Percentiles rank a stretch among this genome's conserved stretches.
These are phyloP conservation scores for Chromobotia macracanthus DNA, from an alignment of 2,797 vertebrate species.

Conservation along the genomic window DNA sequence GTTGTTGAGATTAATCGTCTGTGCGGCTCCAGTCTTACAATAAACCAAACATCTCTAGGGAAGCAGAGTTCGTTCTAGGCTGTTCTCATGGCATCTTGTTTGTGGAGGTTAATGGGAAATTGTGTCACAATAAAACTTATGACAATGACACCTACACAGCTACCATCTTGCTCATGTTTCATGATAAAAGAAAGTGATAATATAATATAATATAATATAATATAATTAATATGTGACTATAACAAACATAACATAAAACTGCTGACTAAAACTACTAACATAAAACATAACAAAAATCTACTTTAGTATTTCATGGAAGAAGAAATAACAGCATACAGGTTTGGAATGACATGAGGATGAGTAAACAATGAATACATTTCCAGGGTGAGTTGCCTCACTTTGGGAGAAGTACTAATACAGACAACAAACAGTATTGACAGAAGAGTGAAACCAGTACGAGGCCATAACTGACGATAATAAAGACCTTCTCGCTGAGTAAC, in stretches of 20 bases:
- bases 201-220: neutral
- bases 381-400: neutral
- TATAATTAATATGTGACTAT: no score
- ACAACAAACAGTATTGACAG: neutral
- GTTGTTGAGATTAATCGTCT: slow-evolving; percentile 20
- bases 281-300: neutral
- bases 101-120: neutral
- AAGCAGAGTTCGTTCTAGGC: slow-evolving; percentile 1
- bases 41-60: slow-evolving; percentile 12
- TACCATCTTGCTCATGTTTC: neutral
- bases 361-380: neutral
- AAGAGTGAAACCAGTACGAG: neutral
- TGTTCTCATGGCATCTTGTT: slow-evolving; percentile 7
- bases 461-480: slow-evolving; percentile 5
- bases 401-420: neutral
- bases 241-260: no score
- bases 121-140: slow-evolving; percentile 1
- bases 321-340: neutral
- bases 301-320: neutral
- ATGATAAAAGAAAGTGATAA: neutral
- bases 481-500: neutral
- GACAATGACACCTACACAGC: neutral
- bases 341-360: neutral
- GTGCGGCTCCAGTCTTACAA: slow-evolving; percentile 7
- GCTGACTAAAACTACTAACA: no score